Evolutionary conservation across 2,888 invertebrate species (phyloP).

Genomic region (Ganaspis brasiliensis): DNA sequence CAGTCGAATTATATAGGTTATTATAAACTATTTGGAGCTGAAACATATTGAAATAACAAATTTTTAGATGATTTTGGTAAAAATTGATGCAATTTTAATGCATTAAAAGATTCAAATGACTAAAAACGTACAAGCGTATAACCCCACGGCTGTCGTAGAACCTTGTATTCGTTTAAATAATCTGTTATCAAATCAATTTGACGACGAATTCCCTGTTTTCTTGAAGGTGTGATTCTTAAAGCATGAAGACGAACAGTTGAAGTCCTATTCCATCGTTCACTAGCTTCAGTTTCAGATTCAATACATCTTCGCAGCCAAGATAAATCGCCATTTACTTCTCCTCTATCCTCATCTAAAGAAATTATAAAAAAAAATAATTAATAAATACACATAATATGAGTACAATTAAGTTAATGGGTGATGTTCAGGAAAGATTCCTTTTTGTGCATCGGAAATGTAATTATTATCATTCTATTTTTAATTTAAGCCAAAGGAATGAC

Average conservation of each 20-base stretch:
- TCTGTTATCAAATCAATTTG: background rate
- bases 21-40: background rate
- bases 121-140: conserved; percentile 5
- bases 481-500: no score
- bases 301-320: background rate
- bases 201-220: background rate
- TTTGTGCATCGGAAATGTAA: no score
- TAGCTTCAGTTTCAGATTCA: background rate
- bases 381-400: no score
- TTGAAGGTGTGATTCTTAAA: background rate
- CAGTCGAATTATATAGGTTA: background rate
- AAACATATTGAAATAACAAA: background rate
- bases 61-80: no score
- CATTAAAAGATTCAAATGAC: no score
- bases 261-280: background rate
- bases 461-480: no score
- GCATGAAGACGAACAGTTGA: background rate
- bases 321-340: background rate
- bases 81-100: no score
- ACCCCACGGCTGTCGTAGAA: background rate
- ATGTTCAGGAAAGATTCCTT: no score
- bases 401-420: no score
- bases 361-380: background rate
- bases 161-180: background rate
- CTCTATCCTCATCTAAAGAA: background rate